These are phyloP conservation scores for Anomalospiza imberbis DNA, from an alignment of 2,797 vertebrate genomes.

Conservation along the genomic window DNA sequence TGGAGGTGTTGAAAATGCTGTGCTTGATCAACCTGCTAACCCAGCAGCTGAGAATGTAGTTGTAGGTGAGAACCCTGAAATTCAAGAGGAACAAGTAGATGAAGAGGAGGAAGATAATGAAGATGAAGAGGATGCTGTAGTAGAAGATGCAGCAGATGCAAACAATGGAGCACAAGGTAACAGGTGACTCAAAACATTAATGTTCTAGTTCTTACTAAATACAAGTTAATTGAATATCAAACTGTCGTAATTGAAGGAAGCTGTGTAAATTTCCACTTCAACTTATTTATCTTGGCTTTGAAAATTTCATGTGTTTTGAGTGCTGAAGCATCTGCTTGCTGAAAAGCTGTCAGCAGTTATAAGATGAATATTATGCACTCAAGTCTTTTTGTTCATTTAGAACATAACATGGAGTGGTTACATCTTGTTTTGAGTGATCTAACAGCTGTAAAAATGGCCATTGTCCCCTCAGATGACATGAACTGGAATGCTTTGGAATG, in stretches of 20 bases:
- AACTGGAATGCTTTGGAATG: slow-evolving; percentile 99
- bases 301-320: neutral
- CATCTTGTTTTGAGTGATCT: neutral
- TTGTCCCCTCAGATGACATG: slow-evolving; percentile 89
- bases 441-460: neutral
- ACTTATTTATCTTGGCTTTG: neutral
- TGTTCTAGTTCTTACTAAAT: slow-evolving; percentile 8
- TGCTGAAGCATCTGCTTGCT: neutral
- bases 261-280: neutral
- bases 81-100: slow-evolving; percentile 81
- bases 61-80: slow-evolving; percentile 86
- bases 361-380: neutral
- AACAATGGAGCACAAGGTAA: slow-evolving; percentile 93
- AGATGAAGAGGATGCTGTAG: slow-evolving; percentile 87
- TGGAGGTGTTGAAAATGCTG: slow-evolving; percentile 82
- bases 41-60: slow-evolving; percentile 86
- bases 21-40: slow-evolving; percentile 84
- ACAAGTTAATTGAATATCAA: neutral
- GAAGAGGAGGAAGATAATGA: slow-evolving; percentile 89
- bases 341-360: neutral
- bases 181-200: slow-evolving; percentile 45
- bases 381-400: neutral
- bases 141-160: slow-evolving; percentile 90
- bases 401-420: neutral
- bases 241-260: neutral